Evolutionary conservation across 2,113 vertebrate genomes (phyloP), one percentile per base, ranked within the genome.

Genomic region (Panthera leo): DNA sequence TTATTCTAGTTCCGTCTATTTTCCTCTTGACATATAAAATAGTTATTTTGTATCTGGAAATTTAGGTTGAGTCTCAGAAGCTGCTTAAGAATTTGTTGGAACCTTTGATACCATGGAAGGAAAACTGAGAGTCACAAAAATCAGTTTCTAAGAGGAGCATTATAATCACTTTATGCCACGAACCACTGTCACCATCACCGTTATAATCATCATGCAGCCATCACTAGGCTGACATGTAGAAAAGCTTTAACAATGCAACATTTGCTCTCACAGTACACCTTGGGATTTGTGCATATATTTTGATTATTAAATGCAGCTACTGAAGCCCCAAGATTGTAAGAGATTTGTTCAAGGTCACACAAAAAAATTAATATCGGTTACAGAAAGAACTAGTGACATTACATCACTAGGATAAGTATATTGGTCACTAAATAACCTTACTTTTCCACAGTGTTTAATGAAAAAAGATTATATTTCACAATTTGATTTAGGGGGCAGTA

Each of bases 31-130:
- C 29, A 39, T 75, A 39, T 36, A 58, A 91, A 83, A n/a, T 58
- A 92, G 89, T 96, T 48, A 48, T 83, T 96, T 79, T 87, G 7
- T 19, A 34, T 86, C 42, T 63, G 31, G 55, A 80, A 94, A 95
- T 96, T 61, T 75, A 93, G n/a, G 2, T 36, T 88, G 53, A 71
- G 6, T 76, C 88, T 91, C 55, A 95, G 61, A 95, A 92, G 18
- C 27, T 83, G 14, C 71, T 86, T 92, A 19, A 90, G 55, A 95
- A 71, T 92, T 83, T 94, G 2, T 71, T 65, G 51, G 10, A 63
- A 85, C 2, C 18, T 96, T 96, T 95, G 36, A 83, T 71, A 76
- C 79, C 6, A 39, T 53, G 51, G 12, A 83, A 10, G 2, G 29
- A 42, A 85, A 92, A 45, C 8, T 79, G 25, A 78, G 19, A 82